Evolutionary conservation across 2,113 vertebrate genomes (phyloP), one percentile per base, ranked within the genome.

Genomic region (Elephantulus edwardii): DNA sequence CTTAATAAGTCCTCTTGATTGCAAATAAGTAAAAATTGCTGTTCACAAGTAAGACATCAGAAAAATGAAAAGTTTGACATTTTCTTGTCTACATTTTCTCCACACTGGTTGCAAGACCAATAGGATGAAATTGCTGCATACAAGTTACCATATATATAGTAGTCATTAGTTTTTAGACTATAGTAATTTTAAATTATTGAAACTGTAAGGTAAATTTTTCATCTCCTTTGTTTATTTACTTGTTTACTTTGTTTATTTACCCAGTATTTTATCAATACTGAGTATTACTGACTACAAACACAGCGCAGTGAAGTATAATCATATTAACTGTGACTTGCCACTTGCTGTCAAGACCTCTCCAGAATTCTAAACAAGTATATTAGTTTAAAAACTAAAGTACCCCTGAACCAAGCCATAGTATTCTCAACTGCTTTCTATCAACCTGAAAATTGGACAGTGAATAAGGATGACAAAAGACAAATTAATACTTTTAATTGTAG

Each of bases 61-160:
- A 66, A 89, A 87, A 82, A 85, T 10, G 70, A 8, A 85, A 64
- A 28, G 2, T 40, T 95, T 88, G 1, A 89, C 22, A 8, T 0
- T 24, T 0, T 74, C 72, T 95, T 75, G 74, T 33, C 46, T n/a
- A 89, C 76, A 33, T 12, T 58, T 77, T 78, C 44, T 42, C 40
- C 30, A 78, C 20, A 77, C 30, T 64, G n/a, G 70, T 79, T 79
- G 66, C 17, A 95, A 92, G 19, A 40, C 19, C 86, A 88, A 44
- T 30, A 95, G 72, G 76, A 33, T 1, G 19, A 92, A 60, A 40
- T 30, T 75, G 58, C 20, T 46, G 1, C 42, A 87, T 74, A 40
- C 46, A 28, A 30, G 83, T 75, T 74, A 17, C 94, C 94, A 91
- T 35, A 86, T 33, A 91, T 90, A 93, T 38, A 17, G 50, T 76